A percentile compares a stretch with the other conserved stretches of the same genome.
Evolutionary conservation across 1,140 invertebrate genomes (phyloP).

Genomic region (Agrypnia vestita): DNA sequence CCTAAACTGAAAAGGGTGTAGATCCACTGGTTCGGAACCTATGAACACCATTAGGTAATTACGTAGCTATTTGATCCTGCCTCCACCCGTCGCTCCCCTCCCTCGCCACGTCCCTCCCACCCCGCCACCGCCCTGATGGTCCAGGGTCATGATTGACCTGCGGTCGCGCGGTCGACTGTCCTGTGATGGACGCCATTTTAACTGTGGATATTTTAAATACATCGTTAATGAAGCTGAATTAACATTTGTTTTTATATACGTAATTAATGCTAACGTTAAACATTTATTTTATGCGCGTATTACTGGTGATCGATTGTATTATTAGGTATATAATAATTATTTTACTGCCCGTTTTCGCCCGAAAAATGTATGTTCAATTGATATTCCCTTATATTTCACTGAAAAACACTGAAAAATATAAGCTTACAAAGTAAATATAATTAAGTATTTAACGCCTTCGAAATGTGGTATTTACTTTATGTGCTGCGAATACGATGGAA

Average conservation of each 20-base stretch:
- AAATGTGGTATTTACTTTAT: too few relatives aligned
- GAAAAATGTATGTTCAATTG: too few relatives aligned
- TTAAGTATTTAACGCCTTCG: too few relatives aligned
- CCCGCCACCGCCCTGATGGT: neutral
- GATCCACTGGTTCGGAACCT: slow-evolving; percentile 5
- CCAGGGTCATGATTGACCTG: slow-evolving; percentile 59
- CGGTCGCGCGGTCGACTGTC: slow-evolving; percentile 54
- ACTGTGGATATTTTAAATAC: slow-evolving; percentile 49
- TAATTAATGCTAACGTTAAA: neutral
- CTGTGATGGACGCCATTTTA: slow-evolving; percentile 58
- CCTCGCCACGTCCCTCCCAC: neutral
- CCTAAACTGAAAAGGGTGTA: neutral
- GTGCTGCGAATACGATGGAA: too few relatives aligned
- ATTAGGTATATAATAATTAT: too few relatives aligned
- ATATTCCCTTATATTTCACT: too few relatives aligned
- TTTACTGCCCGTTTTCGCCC: too few relatives aligned
- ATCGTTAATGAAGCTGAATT: slow-evolving; percentile 27
- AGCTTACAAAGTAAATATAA: too few relatives aligned
- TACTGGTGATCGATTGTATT: too few relatives aligned
- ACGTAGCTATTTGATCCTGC: slow-evolving; percentile 56
- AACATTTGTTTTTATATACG: too few relatives aligned
- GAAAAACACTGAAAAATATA: too few relatives aligned
- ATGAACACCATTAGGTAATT: slow-evolving; percentile 59
- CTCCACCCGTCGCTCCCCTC: neutral
- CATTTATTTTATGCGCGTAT: neutral